Conservation (phyloP, 2,797 vertebrate species). For the Echeneis naucrates region DNA sequence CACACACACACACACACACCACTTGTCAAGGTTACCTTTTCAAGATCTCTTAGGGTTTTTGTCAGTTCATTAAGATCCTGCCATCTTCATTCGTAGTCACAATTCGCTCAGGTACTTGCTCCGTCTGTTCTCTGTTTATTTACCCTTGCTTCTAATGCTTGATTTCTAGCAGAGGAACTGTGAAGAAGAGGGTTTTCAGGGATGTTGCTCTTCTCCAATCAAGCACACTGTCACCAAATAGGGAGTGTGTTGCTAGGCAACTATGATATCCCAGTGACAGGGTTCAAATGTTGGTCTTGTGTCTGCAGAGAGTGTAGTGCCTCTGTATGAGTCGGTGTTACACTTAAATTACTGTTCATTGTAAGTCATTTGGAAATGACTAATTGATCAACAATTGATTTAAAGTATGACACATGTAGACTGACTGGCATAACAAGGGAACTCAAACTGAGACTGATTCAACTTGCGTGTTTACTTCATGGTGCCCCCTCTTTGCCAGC, state of each 20-base stretch:
- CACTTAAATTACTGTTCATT: conserved; percentile 10
- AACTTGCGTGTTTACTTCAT: conserved; percentile 9
- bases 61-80: conserved; percentile 49
- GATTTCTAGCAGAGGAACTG: conserved; percentile 69
- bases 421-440: neutral
- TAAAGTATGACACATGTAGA: conserved; percentile 12
- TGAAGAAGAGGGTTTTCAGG: conserved; percentile 65
- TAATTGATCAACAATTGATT: conserved; percentile 3
- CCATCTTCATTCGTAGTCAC: conserved; percentile 41
- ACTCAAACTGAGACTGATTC: neutral
- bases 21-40: conserved; percentile 33
- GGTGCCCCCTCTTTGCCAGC: conserved; percentile 30
- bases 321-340: conserved; percentile 36
- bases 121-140: conserved; percentile 64
- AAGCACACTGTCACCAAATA: conserved; percentile 72
- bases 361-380: conserved; percentile 19
- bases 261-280: conserved; percentile 78
- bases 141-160: conserved; percentile 58
- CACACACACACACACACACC: too few species aligned
- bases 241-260: conserved; percentile 86
- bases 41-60: conserved; percentile 26
- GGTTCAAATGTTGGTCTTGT: conserved; percentile 77
- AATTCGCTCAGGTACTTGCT: conserved; percentile 41
- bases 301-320: conserved; percentile 58
- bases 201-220: conserved; percentile 77